phyloP scores from a whole-genome alignment of 2,888 invertebrate genomes.

The Drosophila subquinaria region DNA sequence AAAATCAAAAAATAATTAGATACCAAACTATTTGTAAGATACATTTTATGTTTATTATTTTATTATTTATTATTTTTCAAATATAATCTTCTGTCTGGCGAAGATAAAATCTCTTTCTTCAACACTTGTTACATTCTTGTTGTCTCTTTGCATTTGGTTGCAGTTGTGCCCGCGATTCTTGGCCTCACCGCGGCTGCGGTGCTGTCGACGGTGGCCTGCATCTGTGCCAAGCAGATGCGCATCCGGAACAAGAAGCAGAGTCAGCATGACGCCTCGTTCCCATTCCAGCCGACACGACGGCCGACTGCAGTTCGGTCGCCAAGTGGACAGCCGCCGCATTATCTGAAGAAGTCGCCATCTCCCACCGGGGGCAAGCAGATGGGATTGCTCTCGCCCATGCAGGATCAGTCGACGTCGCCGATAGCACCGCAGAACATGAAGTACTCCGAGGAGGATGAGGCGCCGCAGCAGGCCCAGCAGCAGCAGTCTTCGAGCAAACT shows the following conservation, averaged over 20 bases:
- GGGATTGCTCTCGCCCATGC: constrained; percentile 83
- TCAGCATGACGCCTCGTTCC: constrained; percentile 84
- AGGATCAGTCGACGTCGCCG: constrained; percentile 83
- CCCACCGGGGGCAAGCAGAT: constrained; percentile 88
- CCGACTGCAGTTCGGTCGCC: constrained; percentile 92
- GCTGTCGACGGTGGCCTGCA: constrained; percentile 84
- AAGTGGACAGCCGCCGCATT: constrained; percentile 91
- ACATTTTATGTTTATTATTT: too few relatives aligned
- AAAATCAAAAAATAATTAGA: too few relatives aligned
- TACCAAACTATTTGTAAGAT: too few relatives aligned
- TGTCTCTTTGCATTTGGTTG: constrained; percentile 6
- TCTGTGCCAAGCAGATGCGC: constrained; percentile 84
- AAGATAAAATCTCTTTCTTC: not conserved
- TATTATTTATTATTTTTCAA: too few relatives aligned
- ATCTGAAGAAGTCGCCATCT: constrained; percentile 96
- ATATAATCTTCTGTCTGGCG: not conserved
- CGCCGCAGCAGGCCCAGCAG: constrained; percentile 59
- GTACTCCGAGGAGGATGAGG: constrained; percentile 85
- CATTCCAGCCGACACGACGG: constrained; percentile 86
- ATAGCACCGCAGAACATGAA: constrained; percentile 82
- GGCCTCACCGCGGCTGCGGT: constrained; percentile 85
- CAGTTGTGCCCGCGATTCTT: constrained; percentile 85
- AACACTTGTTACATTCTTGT: not conserved
- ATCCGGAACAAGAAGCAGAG: constrained; percentile 84
- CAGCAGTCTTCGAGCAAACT: constrained; percentile 65